Evolutionary conservation across 2,113 vertebrate genomes (phyloP), one percentile per base, ranked within the genome.

Genomic region (Leuciscus idus): DNA sequence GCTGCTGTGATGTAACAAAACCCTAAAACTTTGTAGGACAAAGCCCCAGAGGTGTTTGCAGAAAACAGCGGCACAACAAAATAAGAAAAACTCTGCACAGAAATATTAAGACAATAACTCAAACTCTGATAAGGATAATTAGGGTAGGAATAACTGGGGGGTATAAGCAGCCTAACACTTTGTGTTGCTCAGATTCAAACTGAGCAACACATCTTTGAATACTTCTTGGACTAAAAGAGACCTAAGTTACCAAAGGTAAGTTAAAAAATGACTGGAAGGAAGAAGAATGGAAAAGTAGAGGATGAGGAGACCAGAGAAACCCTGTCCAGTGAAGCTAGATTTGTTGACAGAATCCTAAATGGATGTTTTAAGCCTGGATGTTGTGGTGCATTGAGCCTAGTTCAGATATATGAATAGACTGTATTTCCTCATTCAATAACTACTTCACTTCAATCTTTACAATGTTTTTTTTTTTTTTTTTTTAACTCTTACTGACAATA

Each of bases 71-170:
- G n/a, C 61, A 81, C 15, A 23, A 48, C 43, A 68, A 66, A 81
- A 81, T 64, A 64, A 43, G 55, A 43, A 73, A 72, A 39, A 59
- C 46, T n/a, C 23, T 15, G 9, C 19, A 57, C 68, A 36, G 6
- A 72, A n/a, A 73, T 84, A 84, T 83, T 68, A 73, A 15, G 6
- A 73, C 50, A 43, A 73, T 43, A 73, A 84, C 23, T 73, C 66
- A 57, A 39, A 73, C 46, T 84, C 46, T 15, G 62, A 68, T 17
- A 21, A 83, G 64, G 64, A 83, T 73, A 73, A 83, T 43, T 59
- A 83, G 23, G 23, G 28, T n/a, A 57, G 50, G 48, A 83, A 73
- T 73, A n/a, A 33, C 48, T 57, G 30, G 17, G 33, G 28, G 64
- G 3, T 57, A n/a, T 39, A 83, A 73, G 48, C 17, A 57, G 33